These are phyloP conservation scores for Pitangus sulphuratus DNA, from an alignment of 2,797 vertebrate species.

Conservation along the genomic window DNA sequence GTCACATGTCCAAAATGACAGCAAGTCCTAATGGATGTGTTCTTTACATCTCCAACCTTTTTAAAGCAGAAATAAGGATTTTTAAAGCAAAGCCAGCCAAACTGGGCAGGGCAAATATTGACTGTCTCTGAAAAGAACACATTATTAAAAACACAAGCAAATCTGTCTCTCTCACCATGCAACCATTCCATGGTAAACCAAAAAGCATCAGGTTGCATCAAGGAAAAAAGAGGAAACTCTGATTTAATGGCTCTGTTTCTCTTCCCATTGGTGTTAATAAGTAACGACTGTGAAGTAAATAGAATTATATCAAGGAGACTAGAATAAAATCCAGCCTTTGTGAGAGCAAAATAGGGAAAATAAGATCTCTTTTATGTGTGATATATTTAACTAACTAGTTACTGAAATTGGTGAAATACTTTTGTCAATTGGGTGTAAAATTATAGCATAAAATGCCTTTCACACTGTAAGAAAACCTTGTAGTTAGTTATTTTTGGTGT, in stretches of 20 bases:
- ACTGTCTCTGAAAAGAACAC: conserved; percentile 34
- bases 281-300: conserved; percentile 22
- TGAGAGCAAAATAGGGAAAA: background rate
- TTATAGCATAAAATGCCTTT: background rate
- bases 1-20: background rate
- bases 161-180: conserved; percentile 30
- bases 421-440: background rate
- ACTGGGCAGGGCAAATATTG: conserved; percentile 11
- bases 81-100: conserved; percentile 9
- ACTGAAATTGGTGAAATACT: background rate
- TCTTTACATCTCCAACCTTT: background rate
- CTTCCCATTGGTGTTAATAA: conserved; percentile 38
- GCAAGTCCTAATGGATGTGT: background rate
- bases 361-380: background rate
- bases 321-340: conserved; percentile 36
- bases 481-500: background rate
- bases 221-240: conserved; percentile 26
- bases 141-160: conserved; percentile 67
- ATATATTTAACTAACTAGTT: conserved; percentile 2
- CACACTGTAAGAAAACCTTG: background rate
- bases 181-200: conserved; percentile 51
- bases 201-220: conserved; percentile 57
- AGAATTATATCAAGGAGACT: conserved; percentile 21
- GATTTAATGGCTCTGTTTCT: conserved; percentile 25
- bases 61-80: background rate